Evolutionary conservation across 2,797 vertebrate genomes (phyloP).

Genomic region (Xenops minutus): DNA sequence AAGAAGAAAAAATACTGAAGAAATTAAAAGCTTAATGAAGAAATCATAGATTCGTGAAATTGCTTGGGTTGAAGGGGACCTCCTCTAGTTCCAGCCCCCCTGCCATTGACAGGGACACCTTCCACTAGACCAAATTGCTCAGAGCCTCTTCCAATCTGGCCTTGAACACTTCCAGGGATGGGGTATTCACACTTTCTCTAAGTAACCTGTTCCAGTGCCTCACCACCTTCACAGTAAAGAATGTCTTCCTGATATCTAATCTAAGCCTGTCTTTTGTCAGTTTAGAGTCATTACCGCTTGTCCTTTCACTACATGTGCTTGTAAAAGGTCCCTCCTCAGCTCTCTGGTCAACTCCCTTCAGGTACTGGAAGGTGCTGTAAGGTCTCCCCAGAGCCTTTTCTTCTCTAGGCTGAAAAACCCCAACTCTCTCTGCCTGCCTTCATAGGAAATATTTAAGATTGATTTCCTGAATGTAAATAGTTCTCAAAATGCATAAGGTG

Average conservation of each 20-base stretch:
- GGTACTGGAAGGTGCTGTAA: background rate
- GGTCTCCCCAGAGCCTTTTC: background rate
- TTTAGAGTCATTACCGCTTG: background rate
- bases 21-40: background rate
- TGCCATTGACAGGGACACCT: background rate
- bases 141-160: background rate
- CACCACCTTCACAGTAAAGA: background rate
- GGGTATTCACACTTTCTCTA: background rate
- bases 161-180: background rate
- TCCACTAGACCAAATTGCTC: background rate
- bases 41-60: background rate
- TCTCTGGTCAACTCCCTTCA: background rate
- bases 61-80: background rate
- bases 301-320: background rate
- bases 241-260: background rate
- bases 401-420: background rate
- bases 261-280: background rate
- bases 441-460: background rate
- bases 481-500: background rate
- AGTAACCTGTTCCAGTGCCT: background rate
- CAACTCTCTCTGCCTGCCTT: background rate
- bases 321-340: background rate
- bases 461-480: background rate
- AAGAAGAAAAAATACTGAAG: background rate
- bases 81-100: rapidly evolving